These are phyloP conservation scores for Platyrinchus mystaceus DNA, from an alignment of 2,797 vertebrate species.

Conservation along the genomic window DNA sequence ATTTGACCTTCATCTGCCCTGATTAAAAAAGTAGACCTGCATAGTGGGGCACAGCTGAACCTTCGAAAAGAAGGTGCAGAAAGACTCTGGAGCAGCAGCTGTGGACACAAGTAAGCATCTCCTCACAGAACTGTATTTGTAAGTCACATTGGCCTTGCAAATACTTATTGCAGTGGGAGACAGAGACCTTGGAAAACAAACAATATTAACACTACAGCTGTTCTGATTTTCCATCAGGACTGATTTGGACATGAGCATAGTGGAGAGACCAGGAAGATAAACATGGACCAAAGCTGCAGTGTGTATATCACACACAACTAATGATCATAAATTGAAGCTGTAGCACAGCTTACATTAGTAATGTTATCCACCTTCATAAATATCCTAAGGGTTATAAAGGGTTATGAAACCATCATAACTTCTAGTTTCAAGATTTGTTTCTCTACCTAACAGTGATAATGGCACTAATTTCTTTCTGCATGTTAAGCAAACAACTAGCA, in stretches of 20 bases:
- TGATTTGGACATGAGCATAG: not conserved
- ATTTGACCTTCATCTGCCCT: not conserved
- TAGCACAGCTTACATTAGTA: not conserved
- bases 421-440: not conserved
- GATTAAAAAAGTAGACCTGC: not conserved
- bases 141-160: not conserved
- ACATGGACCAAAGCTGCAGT: not conserved
- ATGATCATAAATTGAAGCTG: not conserved
- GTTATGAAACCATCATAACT: not conserved
- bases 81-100: not conserved
- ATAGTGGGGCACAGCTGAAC: not conserved
- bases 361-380: not conserved
- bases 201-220: not conserved
- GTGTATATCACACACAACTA: not conserved
- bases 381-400: not conserved
- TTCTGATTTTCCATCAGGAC: not conserved
- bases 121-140: not conserved
- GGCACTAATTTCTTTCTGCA: not conserved
- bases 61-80: not conserved
- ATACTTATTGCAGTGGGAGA: not conserved
- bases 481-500: not conserved
- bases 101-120: not conserved
- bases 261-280: not conserved
- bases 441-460: not conserved
- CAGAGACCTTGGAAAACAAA: not conserved